Conservation (phyloP, 1,140 invertebrate genomes). For the Lepidotrigona ventralis region DNA sequence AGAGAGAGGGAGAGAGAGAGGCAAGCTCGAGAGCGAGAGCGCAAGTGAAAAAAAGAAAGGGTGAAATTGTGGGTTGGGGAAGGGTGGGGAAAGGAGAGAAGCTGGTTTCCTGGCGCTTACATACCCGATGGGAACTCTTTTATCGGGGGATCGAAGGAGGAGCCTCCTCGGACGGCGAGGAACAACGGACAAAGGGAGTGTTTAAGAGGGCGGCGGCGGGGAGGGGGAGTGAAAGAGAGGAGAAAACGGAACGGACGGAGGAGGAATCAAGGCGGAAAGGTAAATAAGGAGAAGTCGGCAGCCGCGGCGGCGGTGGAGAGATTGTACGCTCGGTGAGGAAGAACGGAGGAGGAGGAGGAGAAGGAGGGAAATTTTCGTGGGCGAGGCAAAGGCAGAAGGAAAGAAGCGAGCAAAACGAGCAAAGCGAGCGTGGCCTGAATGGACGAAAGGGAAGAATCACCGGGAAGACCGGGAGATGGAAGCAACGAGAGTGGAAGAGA, state of each 20-base stretch:
- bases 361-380: neutral
- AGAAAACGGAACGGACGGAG: neutral
- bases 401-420: neutral
- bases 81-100: neutral
- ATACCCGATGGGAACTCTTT: constrained; percentile 35
- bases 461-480: neutral
- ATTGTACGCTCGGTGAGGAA: constrained; percentile 13
- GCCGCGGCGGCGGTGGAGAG: neutral
- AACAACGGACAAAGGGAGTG: constrained; percentile 40
- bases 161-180: neutral
- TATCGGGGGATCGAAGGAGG: constrained; percentile 40
- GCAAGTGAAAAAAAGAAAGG: no score
- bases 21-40: neutral
- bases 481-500: constrained; percentile 42
- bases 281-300: constrained; percentile 26
- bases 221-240: neutral
- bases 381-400: neutral
- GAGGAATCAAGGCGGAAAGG: constrained; percentile 42
- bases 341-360: neutral
- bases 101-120: constrained; percentile 36
- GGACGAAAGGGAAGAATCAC: constrained; percentile 12
- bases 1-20: neutral
- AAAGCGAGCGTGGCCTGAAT: constrained; percentile 4
- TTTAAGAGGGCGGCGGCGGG: constrained; percentile 28
- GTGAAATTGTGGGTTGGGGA: no score